Evolutionary conservation across 2,888 invertebrate species (phyloP), one percentile per base, ranked within the genome.

Genomic region (Metalampra italica): DNA sequence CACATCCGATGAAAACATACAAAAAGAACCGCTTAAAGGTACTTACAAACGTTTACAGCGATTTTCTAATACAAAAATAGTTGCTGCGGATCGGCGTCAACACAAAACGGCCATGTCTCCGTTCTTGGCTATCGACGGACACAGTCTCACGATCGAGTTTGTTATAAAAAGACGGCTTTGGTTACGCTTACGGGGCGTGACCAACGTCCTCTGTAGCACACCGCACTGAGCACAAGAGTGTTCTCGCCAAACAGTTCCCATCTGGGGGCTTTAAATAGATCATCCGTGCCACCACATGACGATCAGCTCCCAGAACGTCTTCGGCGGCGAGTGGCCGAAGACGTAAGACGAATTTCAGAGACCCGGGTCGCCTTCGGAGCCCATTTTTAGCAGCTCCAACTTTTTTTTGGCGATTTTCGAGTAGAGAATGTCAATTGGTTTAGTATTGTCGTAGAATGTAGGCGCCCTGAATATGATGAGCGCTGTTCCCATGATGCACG

Each of bases 391-490:
- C 79, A 96, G 91, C 88, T 95, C 94, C 91, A 96, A 91, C 79
- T 96, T 96, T 88, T 96, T 96, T 86, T 96, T 96, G 62, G 96
- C 96, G 66, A 97, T 96, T 86, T 96, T 97, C 57, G 97, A 97
- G 88, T 96, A 95, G 61, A 95, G 91, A 66, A 97, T 95, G 86
- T 97, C 96, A 84, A 97, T 95, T 60, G 97, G 96, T 82, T 94
- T 94, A 65, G 95, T 94, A 73, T 94, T 94, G 89, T 97, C 97
- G 88, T 97, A 97, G 70, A 97, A 92, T 49, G 96, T 96, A 53
- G 97, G 97, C 64, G 97, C 97, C 84, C 96, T 94, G 57, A 97
- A 92, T 80, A 96, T 96, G 72, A 96, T 96, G 65, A 96, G 90
- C 52, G 94, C 94, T 53, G 96, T 98, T 58, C 98, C 98, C 54